A percentile compares a stretch with the other conserved stretches of the same genome.
These are phyloP conservation scores for Lordiphosa stackelbergi DNA, from an alignment of 1,140 invertebrate species.

Conservation along the genomic window DNA sequence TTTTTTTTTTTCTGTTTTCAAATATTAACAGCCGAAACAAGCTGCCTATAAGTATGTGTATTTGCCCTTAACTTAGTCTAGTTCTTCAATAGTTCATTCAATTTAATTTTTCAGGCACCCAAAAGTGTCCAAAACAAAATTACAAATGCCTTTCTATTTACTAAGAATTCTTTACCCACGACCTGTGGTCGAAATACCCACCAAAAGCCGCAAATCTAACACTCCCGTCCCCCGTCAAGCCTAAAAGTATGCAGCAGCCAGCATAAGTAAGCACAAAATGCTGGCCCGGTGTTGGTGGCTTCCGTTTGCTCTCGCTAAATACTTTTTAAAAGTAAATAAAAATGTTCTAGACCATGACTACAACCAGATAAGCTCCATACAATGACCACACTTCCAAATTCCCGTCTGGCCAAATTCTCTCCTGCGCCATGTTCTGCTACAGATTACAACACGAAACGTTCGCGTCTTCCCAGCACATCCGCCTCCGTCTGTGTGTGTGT, in stretches of 20 bases:
- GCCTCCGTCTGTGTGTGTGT: conserved; percentile 26
- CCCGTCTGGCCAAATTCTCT: conserved; percentile 18
- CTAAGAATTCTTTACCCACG: background rate
- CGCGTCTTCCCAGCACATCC: conserved; percentile 54
- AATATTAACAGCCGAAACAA: too few species aligned
- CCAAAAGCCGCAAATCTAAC: conserved; percentile 10
- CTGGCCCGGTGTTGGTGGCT: background rate
- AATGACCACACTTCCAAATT: conserved; percentile 13
- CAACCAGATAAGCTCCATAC: conserved; percentile 50
- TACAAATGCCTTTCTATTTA: conserved; percentile 4
- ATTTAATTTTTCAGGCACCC: too few species aligned
- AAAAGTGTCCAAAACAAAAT: conserved; percentile 4
- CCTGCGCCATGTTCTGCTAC: conserved; percentile 42
- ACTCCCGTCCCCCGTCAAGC: background rate
- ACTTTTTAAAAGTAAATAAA: conserved; percentile 55
- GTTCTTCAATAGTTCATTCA: too few species aligned
- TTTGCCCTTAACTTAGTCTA: too few species aligned
- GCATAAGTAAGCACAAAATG: background rate
- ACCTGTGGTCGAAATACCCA: conserved; percentile 5
- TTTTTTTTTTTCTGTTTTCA: too few species aligned
- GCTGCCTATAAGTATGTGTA: too few species aligned
- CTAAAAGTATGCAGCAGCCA: conserved; percentile 10
- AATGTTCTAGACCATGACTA: conserved; percentile 27
- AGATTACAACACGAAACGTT: conserved; percentile 58
- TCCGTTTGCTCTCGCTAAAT: conserved; percentile 34